These are phyloP conservation scores for Lycopodina hypogea DNA, from an alignment of 37 sponge, comb jelly and placozoan genomes.

Conservation along the genomic window DNA sequence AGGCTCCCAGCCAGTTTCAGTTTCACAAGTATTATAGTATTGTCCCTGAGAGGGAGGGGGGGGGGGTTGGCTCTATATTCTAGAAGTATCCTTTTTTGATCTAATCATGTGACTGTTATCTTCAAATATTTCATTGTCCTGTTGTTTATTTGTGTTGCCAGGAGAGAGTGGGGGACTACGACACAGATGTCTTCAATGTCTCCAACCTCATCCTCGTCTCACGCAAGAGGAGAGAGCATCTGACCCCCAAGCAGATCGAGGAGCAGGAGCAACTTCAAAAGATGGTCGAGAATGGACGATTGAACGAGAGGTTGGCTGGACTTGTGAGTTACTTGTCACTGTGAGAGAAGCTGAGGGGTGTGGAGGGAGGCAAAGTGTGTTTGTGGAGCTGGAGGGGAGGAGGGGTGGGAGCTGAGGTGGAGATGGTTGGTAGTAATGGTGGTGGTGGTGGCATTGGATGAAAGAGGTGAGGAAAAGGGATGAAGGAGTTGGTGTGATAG, in stretches of 20 bases:
- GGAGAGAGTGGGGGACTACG: slow-evolving; percentile 82
- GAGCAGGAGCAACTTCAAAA: slow-evolving; percentile 49
- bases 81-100: too few species aligned
- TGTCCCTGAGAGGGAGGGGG: background rate
- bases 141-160: background rate
- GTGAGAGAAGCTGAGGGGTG: background rate
- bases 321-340: background rate
- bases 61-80: too few species aligned
- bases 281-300: slow-evolving; percentile 33
- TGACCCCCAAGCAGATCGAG: slow-evolving; percentile 77
- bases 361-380: background rate
- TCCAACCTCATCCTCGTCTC: slow-evolving; percentile 71
- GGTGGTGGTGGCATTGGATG: too few species aligned
- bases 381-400: background rate
- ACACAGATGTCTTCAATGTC: slow-evolving; percentile 76
- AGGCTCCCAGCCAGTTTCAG: too few species aligned
- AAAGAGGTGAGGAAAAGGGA: too few species aligned
- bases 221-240: slow-evolving; percentile 81
- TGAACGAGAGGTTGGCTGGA: slow-evolving; percentile 1
- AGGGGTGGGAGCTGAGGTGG: background rate
- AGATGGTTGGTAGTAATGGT: too few species aligned
- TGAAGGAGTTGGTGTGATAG: too few species aligned
- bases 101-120: too few species aligned
- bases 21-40: too few species aligned
- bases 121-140: too few species aligned